These are phyloP conservation scores for Euzophera pinguis DNA, from an alignment of 2,888 invertebrate genomes.

Conservation along the genomic window DNA sequence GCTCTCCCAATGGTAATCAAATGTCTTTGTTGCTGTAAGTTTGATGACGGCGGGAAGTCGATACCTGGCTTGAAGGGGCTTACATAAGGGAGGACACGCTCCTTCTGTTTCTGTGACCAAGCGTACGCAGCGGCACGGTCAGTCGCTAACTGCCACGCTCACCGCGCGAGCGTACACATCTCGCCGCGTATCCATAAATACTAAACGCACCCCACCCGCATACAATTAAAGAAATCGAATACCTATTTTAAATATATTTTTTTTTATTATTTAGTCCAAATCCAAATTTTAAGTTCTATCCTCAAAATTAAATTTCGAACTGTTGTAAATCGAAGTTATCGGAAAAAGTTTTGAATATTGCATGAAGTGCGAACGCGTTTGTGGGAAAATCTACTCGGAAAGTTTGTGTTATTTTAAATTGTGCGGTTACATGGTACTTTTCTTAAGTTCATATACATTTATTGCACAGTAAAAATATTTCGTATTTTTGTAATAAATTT, in stretches of 20 bases:
- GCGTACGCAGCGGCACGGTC: slow-evolving; percentile 35
- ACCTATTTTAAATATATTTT: not conserved
- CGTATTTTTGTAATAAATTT: no score
- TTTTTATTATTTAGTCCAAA: not conserved
- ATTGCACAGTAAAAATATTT: no score
- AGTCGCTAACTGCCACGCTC: slow-evolving; percentile 56
- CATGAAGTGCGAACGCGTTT: slow-evolving; percentile 41
- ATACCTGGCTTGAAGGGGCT: slow-evolving; percentile 33
- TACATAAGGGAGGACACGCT: slow-evolving; percentile 35
- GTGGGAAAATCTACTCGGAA: slow-evolving; percentile 25
- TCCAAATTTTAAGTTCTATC: not conserved
- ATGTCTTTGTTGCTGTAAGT: slow-evolving; percentile 29
- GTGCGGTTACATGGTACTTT: not conserved
- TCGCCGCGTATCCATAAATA: slow-evolving; percentile 9
- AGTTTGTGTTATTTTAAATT: slow-evolving; percentile 21
- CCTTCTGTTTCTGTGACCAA: slow-evolving; percentile 24
- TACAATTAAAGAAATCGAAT: slow-evolving; percentile 7
- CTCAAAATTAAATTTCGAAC: not conserved
- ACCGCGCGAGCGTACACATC: slow-evolving; percentile 44
- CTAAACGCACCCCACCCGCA: slow-evolving; percentile 22
- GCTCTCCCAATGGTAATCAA: slow-evolving; percentile 9
- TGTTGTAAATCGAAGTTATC: slow-evolving; percentile 13
- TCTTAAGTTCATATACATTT: no score
- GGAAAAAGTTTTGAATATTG: slow-evolving; percentile 52
- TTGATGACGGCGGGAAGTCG: slow-evolving; percentile 37